Evolutionary conservation across 2,888 invertebrate genomes (phyloP).

Genomic region (Elysia crispata): DNA sequence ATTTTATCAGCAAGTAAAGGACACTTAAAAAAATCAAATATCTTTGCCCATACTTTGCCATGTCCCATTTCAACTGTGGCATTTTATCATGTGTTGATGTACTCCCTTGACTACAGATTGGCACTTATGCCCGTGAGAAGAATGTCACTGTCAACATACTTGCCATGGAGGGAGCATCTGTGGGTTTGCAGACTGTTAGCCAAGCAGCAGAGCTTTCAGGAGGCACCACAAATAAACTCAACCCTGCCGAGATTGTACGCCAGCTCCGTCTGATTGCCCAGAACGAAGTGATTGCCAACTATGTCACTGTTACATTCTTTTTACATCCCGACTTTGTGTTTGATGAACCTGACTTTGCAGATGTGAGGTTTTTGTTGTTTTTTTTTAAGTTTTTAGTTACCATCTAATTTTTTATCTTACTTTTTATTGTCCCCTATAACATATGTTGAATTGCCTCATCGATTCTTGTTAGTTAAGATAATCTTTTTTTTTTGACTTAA

Average conservation of each 20-base stretch:
- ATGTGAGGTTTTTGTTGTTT: conserved; percentile 50
- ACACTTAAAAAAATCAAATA: no score
- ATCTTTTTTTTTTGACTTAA: no score
- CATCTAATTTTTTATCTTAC: no score
- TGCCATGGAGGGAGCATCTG: conserved; percentile 66
- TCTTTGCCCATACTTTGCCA: no score
- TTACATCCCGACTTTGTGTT: conserved; percentile 68
- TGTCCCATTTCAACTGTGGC: not conserved
- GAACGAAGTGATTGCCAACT: conserved; percentile 70
- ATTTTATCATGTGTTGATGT: not conserved
- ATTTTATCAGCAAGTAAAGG: no score
- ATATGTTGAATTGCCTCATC: no score
- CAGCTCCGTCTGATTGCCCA: conserved; percentile 70
- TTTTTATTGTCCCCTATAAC: no score
- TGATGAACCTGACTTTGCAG: conserved; percentile 61
- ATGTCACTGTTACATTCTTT: conserved; percentile 64
- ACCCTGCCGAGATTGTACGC: conserved; percentile 71
- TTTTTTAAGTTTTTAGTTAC: no score
- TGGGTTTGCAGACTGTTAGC: conserved; percentile 61
- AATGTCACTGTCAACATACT: conserved; percentile 67
- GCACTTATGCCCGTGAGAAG: conserved; percentile 66
- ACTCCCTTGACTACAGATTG: conserved; percentile 60
- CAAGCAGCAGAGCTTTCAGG: conserved; percentile 64
- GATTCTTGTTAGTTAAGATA: no score
- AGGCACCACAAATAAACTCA: conserved; percentile 68